Evolutionary conservation across 2,888 invertebrate species (phyloP).

Genomic region (Caenorhabditis imperialis): DNA sequence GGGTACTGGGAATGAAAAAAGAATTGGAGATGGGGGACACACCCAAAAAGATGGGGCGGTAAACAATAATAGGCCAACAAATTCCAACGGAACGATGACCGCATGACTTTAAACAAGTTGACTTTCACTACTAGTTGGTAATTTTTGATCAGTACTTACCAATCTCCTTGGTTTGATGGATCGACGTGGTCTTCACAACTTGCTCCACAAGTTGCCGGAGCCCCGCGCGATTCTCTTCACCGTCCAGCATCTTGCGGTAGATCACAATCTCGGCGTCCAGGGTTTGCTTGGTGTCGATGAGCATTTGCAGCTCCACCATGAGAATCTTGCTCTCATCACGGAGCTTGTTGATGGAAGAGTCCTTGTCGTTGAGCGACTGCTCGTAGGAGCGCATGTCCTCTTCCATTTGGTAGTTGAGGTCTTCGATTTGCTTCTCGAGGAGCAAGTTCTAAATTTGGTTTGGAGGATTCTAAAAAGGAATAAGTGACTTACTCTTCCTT

Average conservation of each 20-base stretch:
- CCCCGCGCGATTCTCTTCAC: constrained; percentile 81
- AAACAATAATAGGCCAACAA: constrained; percentile 39
- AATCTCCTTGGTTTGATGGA: constrained; percentile 71
- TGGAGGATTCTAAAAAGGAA: background rate
- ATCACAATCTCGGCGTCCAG: constrained; percentile 82
- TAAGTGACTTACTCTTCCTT: constrained; percentile 79
- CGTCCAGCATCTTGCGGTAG: constrained; percentile 81
- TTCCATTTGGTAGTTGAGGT: constrained; percentile 80
- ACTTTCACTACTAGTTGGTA: background rate
- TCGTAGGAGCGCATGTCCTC: constrained; percentile 79
- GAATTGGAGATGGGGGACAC: constrained; percentile 25
- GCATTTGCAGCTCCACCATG: constrained; percentile 79
- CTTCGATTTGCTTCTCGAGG: constrained; percentile 80
- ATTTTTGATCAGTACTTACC: constrained; percentile 56
- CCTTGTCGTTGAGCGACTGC: constrained; percentile 78
- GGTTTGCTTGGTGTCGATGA: constrained; percentile 81
- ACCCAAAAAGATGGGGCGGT: constrained; percentile 34
- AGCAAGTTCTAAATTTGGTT: constrained; percentile 79
- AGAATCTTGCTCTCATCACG: constrained; percentile 79
- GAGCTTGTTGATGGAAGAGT: constrained; percentile 78
- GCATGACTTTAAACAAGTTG: constrained; percentile 45
- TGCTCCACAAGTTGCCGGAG: constrained; percentile 78
- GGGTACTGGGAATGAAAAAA: constrained; percentile 12
- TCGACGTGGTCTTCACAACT: constrained; percentile 76
- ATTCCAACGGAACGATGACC: constrained; percentile 27